Evolutionary conservation across 2,888 invertebrate species (phyloP).

Genomic region (Chloroclystis v-ata): DNA sequence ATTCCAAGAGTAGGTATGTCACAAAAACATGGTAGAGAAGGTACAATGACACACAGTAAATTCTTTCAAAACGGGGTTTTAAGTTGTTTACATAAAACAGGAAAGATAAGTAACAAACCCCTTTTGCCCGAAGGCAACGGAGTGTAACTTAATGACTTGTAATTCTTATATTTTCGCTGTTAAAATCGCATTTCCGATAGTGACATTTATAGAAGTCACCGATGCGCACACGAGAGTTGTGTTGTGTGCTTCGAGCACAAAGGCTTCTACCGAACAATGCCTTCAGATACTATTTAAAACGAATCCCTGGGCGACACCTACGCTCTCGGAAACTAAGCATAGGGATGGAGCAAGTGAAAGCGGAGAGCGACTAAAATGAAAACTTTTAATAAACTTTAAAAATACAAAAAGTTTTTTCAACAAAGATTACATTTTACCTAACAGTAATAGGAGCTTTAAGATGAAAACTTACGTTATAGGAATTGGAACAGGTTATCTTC

Average conservation of each 20-base stretch:
- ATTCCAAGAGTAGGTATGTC: background rate
- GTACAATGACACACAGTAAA: constrained; percentile 30
- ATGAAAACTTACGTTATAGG: too few relatives aligned
- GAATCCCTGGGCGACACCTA: constrained; percentile 66
- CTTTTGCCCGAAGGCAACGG: constrained; percentile 69
- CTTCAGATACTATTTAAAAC: constrained; percentile 65
- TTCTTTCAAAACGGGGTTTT: constrained; percentile 37
- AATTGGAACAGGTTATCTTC: too few relatives aligned
- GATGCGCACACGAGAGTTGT: constrained; percentile 64
- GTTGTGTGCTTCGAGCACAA: constrained; percentile 47
- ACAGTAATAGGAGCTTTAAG: too few relatives aligned
- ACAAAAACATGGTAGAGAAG: constrained; percentile 5
- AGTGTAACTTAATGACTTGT: constrained; percentile 71
- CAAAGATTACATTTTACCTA: too few relatives aligned
- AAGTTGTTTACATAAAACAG: constrained; percentile 58
- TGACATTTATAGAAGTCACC: constrained; percentile 61
- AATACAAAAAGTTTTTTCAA: too few relatives aligned
- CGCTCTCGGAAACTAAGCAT: constrained; percentile 41
- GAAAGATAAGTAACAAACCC: constrained; percentile 60
- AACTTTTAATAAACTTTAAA: background rate
- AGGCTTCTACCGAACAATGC: constrained; percentile 59
- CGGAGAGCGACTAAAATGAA: constrained; percentile 1
- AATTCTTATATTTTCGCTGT: constrained; percentile 74
- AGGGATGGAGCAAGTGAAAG: constrained; percentile 35
- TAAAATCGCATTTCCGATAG: constrained; percentile 75